Base-by-base conservation (phyloP, 2,113 vertebrate genomes). In the Callocephalon fimbriatum region DNA sequence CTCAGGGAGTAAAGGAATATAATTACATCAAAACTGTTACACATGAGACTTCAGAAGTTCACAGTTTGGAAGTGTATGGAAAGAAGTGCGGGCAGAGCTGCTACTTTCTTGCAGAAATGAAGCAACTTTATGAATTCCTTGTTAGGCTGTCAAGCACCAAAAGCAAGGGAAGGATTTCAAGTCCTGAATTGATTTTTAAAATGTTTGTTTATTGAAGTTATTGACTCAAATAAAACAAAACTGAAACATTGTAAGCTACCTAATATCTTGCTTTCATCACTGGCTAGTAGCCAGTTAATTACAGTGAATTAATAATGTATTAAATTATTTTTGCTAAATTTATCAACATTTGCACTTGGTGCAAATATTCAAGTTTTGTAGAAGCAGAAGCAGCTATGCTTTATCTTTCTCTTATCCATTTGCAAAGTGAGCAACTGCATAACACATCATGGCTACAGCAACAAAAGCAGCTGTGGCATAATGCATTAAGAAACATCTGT, bases 271-370 rank as follows among this genome's bases (percentile, higher is more conserved):
- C 29, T 88, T 93, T 79, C 45, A 92, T 86, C 67, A 12, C 6
- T 90, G 92, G 85, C 71, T 88, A 79, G 25, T 29, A 50, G 62
- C 84, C 95, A 93, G 58, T 70, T 86, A 92, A 94, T 94, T 96
- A 94, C 20, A 76, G 31, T 11, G 38, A 88, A 89, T 79, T 94
- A 88, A 90, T 82, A 93, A 70, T 5, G 26, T 75, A 70, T 75
- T 65, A 37, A 85, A 87, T 91, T 58, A 63, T 79, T 90, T 80
- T 93, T 90, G 14, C 27, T 54, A 62, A 88, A 79, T 31, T 29
- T 71, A 73, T 73, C 2, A 6, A 67, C 45, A 80, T 37, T 86
- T 86, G 32, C 31, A 38, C 50, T 79, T 67, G 31, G 27, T 50
- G 29, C 5, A 88, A 90, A 88, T 58, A 88, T 23, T 65, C 17